Conservation (phyloP, 2,888 invertebrate species). For the Gastrophysa polygoni region DNA sequence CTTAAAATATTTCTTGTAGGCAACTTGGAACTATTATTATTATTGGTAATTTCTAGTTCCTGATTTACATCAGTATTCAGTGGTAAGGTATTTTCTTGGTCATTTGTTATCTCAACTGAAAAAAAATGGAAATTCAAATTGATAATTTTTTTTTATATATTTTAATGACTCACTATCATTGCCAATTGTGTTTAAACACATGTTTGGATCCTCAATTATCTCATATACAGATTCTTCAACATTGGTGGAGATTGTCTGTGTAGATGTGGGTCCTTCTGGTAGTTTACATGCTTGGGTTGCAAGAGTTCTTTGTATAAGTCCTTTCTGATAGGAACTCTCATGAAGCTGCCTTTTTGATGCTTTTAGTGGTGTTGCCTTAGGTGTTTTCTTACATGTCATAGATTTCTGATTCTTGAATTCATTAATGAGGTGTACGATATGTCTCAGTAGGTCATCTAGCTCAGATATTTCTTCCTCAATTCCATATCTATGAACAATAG, state of each 20-base stretch:
- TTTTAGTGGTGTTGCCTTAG: background rate
- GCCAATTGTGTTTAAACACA: conserved; percentile 4
- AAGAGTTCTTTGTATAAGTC: background rate
- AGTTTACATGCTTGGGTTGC: background rate
- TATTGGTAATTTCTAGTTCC: conserved; percentile 6
- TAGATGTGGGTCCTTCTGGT: conserved; percentile 2
- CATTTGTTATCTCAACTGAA: conserved; percentile 10
- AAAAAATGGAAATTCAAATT: conserved; percentile 9
- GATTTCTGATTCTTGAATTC: background rate
- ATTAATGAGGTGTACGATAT: conserved; percentile 5
- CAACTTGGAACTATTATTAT: no score
- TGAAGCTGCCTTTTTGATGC: background rate
- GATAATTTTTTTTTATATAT: conserved; percentile 1
- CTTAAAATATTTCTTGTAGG: no score
- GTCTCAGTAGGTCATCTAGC: background rate
- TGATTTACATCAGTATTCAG: conserved; percentile 4
- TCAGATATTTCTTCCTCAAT: background rate
- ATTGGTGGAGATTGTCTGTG: conserved; percentile 3
- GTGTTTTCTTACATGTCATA: background rate
- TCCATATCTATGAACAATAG: background rate
- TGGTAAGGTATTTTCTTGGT: conserved; percentile 6
- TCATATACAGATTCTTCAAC: background rate
- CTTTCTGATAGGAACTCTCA: background rate
- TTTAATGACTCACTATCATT: conserved; percentile 7
- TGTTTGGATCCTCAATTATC: conserved; percentile 7